These are phyloP conservation scores for Lichenostomus cassidix DNA, from an alignment of 2,113 vertebrate species.

Conservation along the genomic window DNA sequence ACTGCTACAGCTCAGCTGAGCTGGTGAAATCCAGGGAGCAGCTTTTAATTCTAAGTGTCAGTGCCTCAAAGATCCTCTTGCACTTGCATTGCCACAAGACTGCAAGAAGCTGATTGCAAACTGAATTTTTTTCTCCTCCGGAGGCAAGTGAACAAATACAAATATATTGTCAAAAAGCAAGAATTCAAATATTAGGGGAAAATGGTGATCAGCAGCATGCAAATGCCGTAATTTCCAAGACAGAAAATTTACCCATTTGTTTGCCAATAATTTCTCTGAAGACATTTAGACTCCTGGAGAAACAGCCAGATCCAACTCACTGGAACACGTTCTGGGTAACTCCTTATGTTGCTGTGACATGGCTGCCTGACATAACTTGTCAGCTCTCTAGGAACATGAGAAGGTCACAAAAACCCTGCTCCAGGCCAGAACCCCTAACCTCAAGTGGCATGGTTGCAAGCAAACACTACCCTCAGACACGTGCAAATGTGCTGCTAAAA, in stretches of 20 bases:
- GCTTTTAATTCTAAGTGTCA: not conserved
- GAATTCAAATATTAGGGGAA: not conserved
- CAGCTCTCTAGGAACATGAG: not conserved
- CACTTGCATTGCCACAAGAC: not conserved
- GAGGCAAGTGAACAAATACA: not conserved
- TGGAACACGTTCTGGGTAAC: not conserved
- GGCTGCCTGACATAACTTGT: not conserved
- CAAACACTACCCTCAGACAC: not conserved
- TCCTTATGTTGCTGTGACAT: rapidly evolving
- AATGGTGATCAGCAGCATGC: not conserved
- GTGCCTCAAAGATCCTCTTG: not conserved
- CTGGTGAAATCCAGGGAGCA: not conserved
- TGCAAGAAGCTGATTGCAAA: not conserved
- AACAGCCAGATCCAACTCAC: not conserved
- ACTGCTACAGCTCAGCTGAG: not conserved
- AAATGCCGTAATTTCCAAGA: not conserved
- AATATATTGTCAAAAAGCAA: not conserved
- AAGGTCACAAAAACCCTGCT: not conserved
- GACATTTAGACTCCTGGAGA: not conserved
- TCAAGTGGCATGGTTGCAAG: not conserved
- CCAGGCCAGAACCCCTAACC: not conserved
- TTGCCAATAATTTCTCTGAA: not conserved
- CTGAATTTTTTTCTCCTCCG: not conserved
- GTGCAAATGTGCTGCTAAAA: not conserved
- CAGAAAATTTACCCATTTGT: not conserved